Evolutionary conservation across 1,140 invertebrate species (phyloP), one percentile per base, ranked within the genome.

Genomic region (Atta colombica): DNA sequence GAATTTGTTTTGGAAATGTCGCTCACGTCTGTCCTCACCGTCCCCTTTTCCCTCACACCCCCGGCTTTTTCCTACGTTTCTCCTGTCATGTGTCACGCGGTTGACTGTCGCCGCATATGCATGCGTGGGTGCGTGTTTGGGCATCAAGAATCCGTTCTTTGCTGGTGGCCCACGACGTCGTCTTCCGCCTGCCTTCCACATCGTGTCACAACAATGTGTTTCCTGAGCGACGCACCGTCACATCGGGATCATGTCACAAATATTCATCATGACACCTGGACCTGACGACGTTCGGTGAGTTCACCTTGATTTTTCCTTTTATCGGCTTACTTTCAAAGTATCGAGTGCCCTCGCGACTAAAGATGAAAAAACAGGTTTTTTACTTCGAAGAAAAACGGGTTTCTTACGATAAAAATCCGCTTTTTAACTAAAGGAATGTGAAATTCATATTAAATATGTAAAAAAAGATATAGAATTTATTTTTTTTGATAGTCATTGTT

Each of bases 91-190:
- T 72, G 61, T 55, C 51, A 28, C 65, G 80, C 45, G 68, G 55
- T 61, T 25, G 18, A 21, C 25, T 82, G 55, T 61, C 63, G 18
- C 55, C 80, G 51, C 55, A 49, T 66, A 60, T 58, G 77, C 60
- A 51, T 87, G 84, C 25, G 72, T 80, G 89, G 63, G 87, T 91
- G 84, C 69, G 86, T 87, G 89, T 77, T 78, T 77, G 78, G 31
- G 84, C 86, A 5, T 90, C 71, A 90, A 90, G 89, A 90, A 74
- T 61, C 60, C 63, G 28, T 35, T 65, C 60, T 39, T 31, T 10
- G 60, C 60, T 25, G 65, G 35, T 60, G 53, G 31, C 60, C 21
- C 8, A 66, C 16, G 39, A 39, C 45, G 35, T 77, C 39, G 21
- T 77, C 63, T 21, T 14, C 25, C 58, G 60, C 3, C 75, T 45